Percentiles rank a stretch among this genome's conserved stretches.
Evolutionary conservation across 1,140 invertebrate genomes (phyloP).

Genomic region (Aleiodes sp.): DNA sequence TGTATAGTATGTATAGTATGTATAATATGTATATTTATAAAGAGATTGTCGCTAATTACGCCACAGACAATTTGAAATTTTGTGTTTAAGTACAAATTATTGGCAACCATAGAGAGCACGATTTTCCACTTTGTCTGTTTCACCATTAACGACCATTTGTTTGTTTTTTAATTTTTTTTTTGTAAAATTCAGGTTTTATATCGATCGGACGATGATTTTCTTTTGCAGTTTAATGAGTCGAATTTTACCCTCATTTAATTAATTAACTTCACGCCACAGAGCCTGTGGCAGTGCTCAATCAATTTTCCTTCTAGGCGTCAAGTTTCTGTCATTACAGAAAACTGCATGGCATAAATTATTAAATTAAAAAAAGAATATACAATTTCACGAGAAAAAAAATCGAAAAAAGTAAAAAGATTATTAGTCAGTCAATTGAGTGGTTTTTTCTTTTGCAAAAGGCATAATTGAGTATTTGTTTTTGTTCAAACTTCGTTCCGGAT

Average conservation of each 20-base stretch:
- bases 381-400: constrained; percentile 15
- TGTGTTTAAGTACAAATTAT: constrained; percentile 24
- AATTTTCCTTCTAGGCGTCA: not conserved
- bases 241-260: constrained; percentile 9
- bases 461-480: constrained; percentile 13
- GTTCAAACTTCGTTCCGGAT: constrained; percentile 1
- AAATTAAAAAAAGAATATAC: constrained; percentile 1
- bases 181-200: constrained; percentile 28
- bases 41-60: not conserved
- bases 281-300: not conserved
- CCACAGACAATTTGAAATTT: not conserved
- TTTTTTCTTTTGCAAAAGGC: not conserved
- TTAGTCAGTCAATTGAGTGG: constrained; percentile 18
- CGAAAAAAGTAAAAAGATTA: constrained; percentile 24
- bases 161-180: constrained; percentile 16
- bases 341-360: constrained; percentile 16
- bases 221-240: constrained; percentile 18
- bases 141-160: constrained; percentile 1
- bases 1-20: constrained; percentile 33
- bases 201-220: constrained; percentile 27
- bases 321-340: not conserved
- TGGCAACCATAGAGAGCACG: constrained; percentile 38
- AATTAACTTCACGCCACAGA: not conserved
- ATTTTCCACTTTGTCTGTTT: constrained; percentile 40
- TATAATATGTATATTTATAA: constrained; percentile 18